phyloP scores from a whole-genome alignment of 2,797 vertebrate genomes.

The Otus scops region DNA sequence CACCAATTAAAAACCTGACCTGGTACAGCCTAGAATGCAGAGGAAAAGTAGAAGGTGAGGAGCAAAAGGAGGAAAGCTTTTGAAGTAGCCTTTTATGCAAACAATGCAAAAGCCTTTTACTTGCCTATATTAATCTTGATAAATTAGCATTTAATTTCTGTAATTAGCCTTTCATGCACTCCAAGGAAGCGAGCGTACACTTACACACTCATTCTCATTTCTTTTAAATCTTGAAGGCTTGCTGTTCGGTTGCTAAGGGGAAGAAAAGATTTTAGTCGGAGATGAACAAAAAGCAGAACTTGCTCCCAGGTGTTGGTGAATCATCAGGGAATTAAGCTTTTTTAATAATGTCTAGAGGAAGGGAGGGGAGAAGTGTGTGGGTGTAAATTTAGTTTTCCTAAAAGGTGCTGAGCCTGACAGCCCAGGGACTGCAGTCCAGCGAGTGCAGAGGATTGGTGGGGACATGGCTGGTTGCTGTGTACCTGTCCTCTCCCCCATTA shows the following conservation, averaged over 20 bases:
- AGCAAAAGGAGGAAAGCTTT: not conserved
- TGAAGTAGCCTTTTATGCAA: not conserved
- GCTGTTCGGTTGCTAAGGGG: constrained; percentile 30
- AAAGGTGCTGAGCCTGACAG: not conserved
- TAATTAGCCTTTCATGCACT: constrained; percentile 48
- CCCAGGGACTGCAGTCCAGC: not conserved
- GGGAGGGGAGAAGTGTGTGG: not conserved
- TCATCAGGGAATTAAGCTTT: constrained; percentile 45
- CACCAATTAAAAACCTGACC: not conserved
- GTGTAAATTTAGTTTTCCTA: constrained; percentile 25
- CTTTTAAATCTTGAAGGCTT: constrained; percentile 17
- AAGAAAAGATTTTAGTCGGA: not conserved
- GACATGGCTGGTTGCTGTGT: not conserved
- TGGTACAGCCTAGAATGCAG: not conserved
- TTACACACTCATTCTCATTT: not conserved
- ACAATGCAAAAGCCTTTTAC: not conserved
- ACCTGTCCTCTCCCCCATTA: not conserved
- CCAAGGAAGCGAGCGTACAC: not conserved
- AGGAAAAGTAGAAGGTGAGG: not conserved
- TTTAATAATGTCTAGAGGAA: not conserved
- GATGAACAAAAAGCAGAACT: constrained; percentile 45
- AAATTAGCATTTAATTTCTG: constrained; percentile 65
- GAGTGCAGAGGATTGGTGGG: not conserved
- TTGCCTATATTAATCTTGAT: constrained; percentile 13
- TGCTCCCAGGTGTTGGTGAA: constrained; percentile 47